These are phyloP conservation scores for Myxocyprinus asiaticus DNA, from an alignment of 2,113 vertebrate species.

Conservation along the genomic window DNA sequence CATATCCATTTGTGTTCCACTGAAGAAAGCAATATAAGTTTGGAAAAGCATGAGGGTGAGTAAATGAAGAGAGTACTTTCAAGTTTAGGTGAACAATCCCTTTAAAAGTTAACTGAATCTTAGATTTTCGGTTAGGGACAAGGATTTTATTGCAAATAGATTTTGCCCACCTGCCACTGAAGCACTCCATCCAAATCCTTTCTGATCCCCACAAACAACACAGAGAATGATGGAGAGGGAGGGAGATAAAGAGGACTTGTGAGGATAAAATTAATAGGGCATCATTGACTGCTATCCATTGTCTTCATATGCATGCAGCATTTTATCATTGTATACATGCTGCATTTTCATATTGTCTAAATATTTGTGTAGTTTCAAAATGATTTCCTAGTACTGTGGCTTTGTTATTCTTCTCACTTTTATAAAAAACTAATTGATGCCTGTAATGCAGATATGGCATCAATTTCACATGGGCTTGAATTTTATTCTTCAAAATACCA, in stretches of 20 bases:
- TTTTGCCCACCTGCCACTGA: background rate
- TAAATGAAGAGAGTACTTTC: no score
- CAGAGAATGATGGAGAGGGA: background rate
- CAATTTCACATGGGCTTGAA: background rate
- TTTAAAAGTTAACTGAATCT: background rate
- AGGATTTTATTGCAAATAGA: background rate
- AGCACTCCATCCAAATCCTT: slow-evolving; percentile 4
- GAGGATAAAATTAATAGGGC: slow-evolving; percentile 23
- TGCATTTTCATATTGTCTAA: background rate
- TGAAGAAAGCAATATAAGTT: no score
- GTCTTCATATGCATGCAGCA: background rate
- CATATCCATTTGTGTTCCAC: no score
- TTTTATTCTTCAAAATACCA: background rate
- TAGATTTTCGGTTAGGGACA: background rate
- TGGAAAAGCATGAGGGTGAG: no score
- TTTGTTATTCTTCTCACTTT: background rate
- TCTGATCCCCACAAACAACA: slow-evolving; percentile 18
- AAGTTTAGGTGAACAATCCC: no score
- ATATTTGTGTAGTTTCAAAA: background rate
- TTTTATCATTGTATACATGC: background rate
- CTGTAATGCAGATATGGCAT: background rate
- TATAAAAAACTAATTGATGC: background rate
- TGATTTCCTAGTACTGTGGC: background rate
- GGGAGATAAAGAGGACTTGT: background rate
- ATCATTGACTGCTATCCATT: slow-evolving; percentile 1